Percentiles rank a stretch among this genome's conserved stretches.
These are phyloP conservation scores for Stenchaetothrips biformis DNA, from an alignment of 2,888 invertebrate species.

Conservation along the genomic window DNA sequence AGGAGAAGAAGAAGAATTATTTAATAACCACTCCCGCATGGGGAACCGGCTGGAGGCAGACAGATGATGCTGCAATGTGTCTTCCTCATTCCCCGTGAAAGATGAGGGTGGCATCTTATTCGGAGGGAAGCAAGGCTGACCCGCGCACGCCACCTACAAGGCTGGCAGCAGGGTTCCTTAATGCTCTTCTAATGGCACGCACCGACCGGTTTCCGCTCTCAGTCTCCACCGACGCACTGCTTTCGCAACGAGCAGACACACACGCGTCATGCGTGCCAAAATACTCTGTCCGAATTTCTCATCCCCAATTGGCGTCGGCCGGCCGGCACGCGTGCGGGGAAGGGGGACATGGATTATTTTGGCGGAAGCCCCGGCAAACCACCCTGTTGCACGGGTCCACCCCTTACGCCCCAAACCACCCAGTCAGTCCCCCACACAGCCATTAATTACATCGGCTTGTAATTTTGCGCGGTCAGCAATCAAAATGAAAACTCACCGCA, in stretches of 20 bases:
- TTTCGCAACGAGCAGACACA: no score
- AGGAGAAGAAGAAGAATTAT: neutral
- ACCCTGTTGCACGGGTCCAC: conserved; percentile 18
- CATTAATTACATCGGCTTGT: conserved; percentile 19
- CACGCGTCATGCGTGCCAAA: no score
- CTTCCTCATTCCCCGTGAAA: neutral
- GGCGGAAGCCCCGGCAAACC: neutral
- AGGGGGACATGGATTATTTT: neutral
- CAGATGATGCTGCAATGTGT: neutral
- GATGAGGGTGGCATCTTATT: neutral
- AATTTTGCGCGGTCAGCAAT: conserved; percentile 21
- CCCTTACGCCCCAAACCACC: neutral
- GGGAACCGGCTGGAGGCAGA: neutral
- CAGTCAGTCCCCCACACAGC: neutral
- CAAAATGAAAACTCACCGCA: conserved; percentile 10
- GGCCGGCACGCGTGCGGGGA: no score
- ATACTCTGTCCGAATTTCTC: no score
- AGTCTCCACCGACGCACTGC: no score
- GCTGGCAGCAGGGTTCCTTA: no score
- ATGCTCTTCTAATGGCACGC: no score
- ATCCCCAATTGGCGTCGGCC: no score
- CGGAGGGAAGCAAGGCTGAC: neutral
- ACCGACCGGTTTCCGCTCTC: no score
- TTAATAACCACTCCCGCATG: neutral
- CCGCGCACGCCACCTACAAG: no score